A percentile compares a stretch with the other conserved stretches of the same genome.
Evolutionary conservation across 2,113 vertebrate genomes (phyloP).

Genomic region (Circaetus gallicus): DNA sequence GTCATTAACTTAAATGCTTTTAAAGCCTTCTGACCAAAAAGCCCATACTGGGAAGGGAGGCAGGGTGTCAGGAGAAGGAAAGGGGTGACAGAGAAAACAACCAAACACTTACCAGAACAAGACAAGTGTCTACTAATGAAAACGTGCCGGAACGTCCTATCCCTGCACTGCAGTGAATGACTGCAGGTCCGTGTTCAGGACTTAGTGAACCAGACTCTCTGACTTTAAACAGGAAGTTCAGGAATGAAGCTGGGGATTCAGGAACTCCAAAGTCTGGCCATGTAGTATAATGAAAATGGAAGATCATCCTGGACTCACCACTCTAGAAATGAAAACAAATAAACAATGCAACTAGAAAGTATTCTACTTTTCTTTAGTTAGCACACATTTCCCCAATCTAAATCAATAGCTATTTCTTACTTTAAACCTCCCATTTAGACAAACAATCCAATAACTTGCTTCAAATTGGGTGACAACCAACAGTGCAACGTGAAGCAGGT

Average conservation of each 20-base stretch:
- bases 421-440: background rate
- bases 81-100: background rate
- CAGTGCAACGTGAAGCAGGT: background rate
- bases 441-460: background rate
- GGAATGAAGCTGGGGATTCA: slow-evolving; percentile 94
- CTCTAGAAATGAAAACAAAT: slow-evolving; percentile 77
- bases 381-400: background rate
- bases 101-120: slow-evolving; percentile 85
- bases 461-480: background rate
- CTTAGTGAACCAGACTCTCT: slow-evolving; percentile 88
- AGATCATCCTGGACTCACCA: slow-evolving; percentile 87
- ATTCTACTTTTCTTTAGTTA: background rate
- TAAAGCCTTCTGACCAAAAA: background rate
- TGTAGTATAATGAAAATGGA: slow-evolving; percentile 98
- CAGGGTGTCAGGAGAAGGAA: background rate
- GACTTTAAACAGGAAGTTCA: slow-evolving; percentile 96
- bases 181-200: slow-evolving; percentile 82
- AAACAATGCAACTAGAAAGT: background rate
- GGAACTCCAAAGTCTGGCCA: slow-evolving; percentile 99
- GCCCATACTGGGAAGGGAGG: background rate
- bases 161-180: slow-evolving; percentile 96
- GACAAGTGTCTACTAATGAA: slow-evolving; percentile 93
- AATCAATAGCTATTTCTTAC: background rate
- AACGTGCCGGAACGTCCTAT: slow-evolving; percentile 95
- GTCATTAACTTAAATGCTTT: background rate